Percentiles rank a stretch among this genome's conserved stretches.
Evolutionary conservation across 2,888 invertebrate genomes (phyloP).

Genomic region (Drosophila vallismaia): DNA sequence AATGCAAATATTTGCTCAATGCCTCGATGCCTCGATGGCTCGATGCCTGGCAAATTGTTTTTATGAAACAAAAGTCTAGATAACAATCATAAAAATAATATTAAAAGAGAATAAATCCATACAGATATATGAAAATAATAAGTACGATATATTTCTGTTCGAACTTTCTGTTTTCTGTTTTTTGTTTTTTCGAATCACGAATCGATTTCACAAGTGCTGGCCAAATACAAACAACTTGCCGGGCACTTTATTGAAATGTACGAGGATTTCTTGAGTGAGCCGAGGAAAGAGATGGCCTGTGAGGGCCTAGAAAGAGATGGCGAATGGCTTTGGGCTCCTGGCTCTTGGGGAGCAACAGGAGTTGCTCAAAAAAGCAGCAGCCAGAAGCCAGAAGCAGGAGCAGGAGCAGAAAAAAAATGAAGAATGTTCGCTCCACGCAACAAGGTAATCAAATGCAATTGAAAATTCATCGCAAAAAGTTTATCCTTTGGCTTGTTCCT

Average conservation of each 20-base stretch:
- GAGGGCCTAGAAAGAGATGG: constrained; percentile 10
- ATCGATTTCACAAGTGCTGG: constrained; percentile 69
- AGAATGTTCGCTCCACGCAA: constrained; percentile 56
- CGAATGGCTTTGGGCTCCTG: constrained; percentile 7
- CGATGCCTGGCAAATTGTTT: constrained; percentile 40
- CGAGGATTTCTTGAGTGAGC: constrained; percentile 14
- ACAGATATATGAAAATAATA: constrained; percentile 30
- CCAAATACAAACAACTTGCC: constrained; percentile 66
- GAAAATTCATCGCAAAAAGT: constrained; percentile 72
- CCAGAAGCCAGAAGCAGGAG: not conserved
- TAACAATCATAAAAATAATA: not conserved
- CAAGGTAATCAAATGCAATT: constrained; percentile 79
- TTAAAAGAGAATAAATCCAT: not conserved
- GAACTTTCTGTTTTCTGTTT: not conserved
- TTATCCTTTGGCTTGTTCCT: constrained; percentile 60
- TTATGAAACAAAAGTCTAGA: constrained; percentile 19
- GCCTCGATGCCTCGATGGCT: too few species aligned
- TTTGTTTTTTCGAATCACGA: constrained; percentile 61
- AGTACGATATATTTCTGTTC: constrained; percentile 18
- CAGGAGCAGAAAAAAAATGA: not conserved
- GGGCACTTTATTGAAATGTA: constrained; percentile 57
- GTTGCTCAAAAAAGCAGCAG: not conserved
- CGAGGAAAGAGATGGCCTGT: not conserved
- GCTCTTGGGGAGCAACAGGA: constrained; percentile 37
- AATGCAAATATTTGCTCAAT: constrained; percentile 29